Percentiles rank a stretch among this genome's conserved stretches.
Conservation (phyloP, 2,113 vertebrate species). For the Falco punctatus region DNA sequence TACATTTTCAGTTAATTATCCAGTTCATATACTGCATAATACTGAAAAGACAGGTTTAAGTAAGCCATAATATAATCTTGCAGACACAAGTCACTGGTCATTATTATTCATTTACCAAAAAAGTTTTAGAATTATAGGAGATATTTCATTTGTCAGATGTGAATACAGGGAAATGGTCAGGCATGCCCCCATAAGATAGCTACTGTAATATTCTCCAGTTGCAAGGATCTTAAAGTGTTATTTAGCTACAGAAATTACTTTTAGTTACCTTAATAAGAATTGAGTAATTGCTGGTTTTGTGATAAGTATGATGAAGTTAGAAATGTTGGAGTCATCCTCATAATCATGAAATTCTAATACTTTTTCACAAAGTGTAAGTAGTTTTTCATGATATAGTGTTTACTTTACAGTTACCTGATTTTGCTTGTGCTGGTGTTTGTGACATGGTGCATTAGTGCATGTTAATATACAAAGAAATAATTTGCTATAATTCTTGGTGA, state of each 20-base stretch:
- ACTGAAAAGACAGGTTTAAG: background rate
- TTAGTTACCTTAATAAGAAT: background rate
- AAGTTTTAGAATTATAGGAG: background rate
- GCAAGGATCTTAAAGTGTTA: background rate
- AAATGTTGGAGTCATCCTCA: background rate
- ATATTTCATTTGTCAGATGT: background rate
- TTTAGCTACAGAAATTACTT: background rate
- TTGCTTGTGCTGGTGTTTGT: background rate
- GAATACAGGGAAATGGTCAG: background rate
- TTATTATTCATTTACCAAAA: background rate
- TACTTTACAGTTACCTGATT: background rate
- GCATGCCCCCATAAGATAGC: background rate
- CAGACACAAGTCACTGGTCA: background rate
- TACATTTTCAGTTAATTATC: background rate
- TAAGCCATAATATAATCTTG: background rate
- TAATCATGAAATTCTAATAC: background rate
- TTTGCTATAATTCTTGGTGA: background rate
- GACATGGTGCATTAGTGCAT: background rate
- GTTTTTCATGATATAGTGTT: background rate
- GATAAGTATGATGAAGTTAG: background rate
- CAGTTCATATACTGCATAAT: background rate
- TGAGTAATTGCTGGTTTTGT: background rate
- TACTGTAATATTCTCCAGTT: background rate
- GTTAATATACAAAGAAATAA: background rate
- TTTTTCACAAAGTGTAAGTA: background rate